Base-by-base conservation (phyloP, 2,888 invertebrate species). In the Harmothoe impar region DNA sequence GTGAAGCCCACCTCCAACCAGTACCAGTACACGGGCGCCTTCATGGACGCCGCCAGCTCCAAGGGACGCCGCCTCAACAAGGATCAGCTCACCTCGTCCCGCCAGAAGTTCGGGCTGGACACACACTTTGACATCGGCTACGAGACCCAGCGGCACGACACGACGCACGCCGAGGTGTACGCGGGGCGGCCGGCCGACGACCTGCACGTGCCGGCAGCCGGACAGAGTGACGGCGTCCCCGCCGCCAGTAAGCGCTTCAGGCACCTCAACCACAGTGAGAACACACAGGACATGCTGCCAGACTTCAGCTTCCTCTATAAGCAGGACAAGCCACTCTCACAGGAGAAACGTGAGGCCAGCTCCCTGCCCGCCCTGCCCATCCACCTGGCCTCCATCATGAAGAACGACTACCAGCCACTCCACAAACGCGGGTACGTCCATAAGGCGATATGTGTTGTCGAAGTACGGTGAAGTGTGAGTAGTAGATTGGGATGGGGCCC, bases 301-400 rank as follows among this genome's bases (percentile, higher is more conserved):
- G 89, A 89, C 25, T 54, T 23, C 33, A 12, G 93, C 92, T 62
- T 89, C 68, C 31, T 72, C 0, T 93, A 94, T 77, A 93, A 93
- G 17, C 92, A 93, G 91, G 94, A 94, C 89, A 91, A 92, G 77
- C 90, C 93, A 51, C 92, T 91, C 35, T 93, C 93, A 31, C 35
- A 25, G 89, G 78, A 89, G 31, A 31, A 31, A n/a, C 78, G 43
- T 23, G 52, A 62, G 77, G 68, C 78, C 25, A 29, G 68, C 17
- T 85, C 62, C n/a, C n/a, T 56, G 51, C 56, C 35, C 0, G 89
- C 81, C 0, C 93, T 93, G 62, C 91, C 91, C 31, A 90, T 92
- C 0, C 93, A 93, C 86, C 92, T 91, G 0, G 92, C 93, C 17
- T 94, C 94, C 20, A 93, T 94, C n/a, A 94, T 94, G 94, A 94